phyloP scores from a whole-genome alignment of 2,888 invertebrate species.

The Campopleginae sp. region DNA sequence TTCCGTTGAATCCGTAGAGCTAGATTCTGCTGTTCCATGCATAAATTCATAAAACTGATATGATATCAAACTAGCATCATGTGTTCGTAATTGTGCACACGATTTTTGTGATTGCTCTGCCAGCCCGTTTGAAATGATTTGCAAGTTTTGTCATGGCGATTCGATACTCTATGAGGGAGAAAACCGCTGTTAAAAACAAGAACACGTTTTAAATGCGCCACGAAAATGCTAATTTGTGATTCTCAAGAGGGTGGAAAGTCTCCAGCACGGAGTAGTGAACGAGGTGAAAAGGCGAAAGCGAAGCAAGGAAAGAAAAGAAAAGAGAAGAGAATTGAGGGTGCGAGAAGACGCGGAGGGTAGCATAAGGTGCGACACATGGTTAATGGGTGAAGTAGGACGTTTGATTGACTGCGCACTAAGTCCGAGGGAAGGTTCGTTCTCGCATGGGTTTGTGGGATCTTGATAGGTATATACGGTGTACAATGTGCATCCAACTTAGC shows the following conservation, averaged over 20 bases:
- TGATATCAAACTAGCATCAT: not conserved
- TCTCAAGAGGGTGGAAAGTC: slow-evolving; percentile 9
- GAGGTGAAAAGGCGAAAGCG: not conserved
- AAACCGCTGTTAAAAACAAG: slow-evolving; percentile 14
- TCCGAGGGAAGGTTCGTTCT: slow-evolving; percentile 52
- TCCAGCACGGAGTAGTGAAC: not conserved
- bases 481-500: slow-evolving; percentile 32
- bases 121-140: not conserved
- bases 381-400: slow-evolving; percentile 63
- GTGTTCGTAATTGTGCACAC: not conserved
- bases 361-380: slow-evolving; percentile 64
- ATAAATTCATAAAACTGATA: not conserved
- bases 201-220: slow-evolving; percentile 45
- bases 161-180: not conserved
- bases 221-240: slow-evolving; percentile 27
- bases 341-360: slow-evolving; percentile 33
- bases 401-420: slow-evolving; percentile 64
- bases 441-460: slow-evolving; percentile 46
- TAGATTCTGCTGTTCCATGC: not conserved
- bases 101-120: not conserved
- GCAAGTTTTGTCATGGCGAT: no score
- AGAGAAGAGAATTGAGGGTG: slow-evolving; percentile 19
- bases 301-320: not conserved
- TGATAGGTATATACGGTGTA: slow-evolving; percentile 49
- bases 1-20: not conserved